Evolutionary conservation across 2,797 vertebrate genomes (phyloP).

Genomic region (Urosaurus nigricauda): DNA sequence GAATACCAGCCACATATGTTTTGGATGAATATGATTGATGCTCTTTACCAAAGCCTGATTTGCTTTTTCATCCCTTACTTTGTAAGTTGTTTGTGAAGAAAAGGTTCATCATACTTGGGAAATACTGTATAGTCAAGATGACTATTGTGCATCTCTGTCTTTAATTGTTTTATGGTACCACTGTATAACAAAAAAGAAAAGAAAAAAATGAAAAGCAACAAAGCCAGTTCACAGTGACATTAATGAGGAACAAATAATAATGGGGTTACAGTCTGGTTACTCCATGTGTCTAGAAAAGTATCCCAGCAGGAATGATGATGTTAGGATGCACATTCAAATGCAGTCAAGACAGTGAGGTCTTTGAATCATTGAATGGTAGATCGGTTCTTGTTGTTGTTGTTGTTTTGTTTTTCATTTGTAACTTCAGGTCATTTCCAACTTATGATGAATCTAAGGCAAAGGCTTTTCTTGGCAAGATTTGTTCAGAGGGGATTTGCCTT

Average conservation of each 20-base stretch:
- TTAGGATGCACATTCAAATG: no score
- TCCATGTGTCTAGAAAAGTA: no score
- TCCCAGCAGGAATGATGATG: no score
- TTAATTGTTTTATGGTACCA: background rate
- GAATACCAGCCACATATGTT: conserved; percentile 96
- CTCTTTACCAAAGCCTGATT: conserved; percentile 95
- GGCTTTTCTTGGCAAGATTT: no score
- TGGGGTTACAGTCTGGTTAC: background rate
- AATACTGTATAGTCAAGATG: background rate
- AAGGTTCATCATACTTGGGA: background rate
- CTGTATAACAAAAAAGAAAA: background rate
- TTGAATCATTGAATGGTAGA: no score
- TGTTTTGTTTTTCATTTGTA: no score
- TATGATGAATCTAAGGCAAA: no score
- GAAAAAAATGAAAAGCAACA: background rate
- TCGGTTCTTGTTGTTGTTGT: no score
- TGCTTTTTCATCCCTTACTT: conserved; percentile 98
- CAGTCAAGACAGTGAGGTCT: no score
- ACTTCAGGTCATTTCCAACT: no score
- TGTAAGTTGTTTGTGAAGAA: conserved; percentile 83
- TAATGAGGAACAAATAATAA: background rate
- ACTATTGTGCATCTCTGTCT: background rate
- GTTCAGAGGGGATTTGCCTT: no score
- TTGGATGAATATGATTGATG: conserved; percentile 99
- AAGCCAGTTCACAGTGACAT: background rate